Evolutionary conservation across 37 sponge, comb jelly and placozoan species (phyloP).

Genomic region (Halichondria panicea): DNA sequence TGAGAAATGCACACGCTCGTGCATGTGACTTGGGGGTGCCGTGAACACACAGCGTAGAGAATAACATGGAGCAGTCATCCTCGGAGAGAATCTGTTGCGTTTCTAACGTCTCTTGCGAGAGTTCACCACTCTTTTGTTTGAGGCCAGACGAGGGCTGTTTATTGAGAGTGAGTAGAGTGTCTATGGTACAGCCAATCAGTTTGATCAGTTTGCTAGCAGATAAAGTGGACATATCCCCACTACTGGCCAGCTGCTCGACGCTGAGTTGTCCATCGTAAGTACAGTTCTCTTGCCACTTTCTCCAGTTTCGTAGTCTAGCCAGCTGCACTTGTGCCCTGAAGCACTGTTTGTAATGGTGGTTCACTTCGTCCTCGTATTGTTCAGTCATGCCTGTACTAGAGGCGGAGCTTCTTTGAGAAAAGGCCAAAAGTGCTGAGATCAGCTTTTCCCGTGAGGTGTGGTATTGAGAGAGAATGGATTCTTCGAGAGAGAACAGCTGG

Average conservation of each 20-base stretch:
- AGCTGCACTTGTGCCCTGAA: constrained; percentile 40
- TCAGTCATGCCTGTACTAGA: background rate
- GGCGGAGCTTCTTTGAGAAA: background rate
- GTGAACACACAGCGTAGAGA: constrained; percentile 56
- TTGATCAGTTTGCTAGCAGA: constrained; percentile 45
- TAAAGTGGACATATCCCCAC: background rate
- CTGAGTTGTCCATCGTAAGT: background rate
- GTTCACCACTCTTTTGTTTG: background rate
- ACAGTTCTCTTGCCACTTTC: background rate
- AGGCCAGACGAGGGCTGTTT: background rate
- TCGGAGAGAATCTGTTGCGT: constrained; percentile 18
- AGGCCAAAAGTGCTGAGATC: constrained; percentile 14
- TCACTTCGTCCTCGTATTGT: constrained; percentile 24
- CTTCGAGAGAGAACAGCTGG: constrained; percentile 36
- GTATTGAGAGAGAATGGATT: constrained; percentile 43
- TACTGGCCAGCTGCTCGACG: background rate
- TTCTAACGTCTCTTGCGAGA: background rate
- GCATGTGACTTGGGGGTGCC: constrained; percentile 52
- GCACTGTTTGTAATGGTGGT: constrained; percentile 29
- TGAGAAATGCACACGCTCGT: constrained; percentile 55
- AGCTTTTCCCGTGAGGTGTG: constrained; percentile 24
- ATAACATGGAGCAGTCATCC: constrained; percentile 47
- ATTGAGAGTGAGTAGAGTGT: constrained; percentile 37
- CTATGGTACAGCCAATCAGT: constrained; percentile 36
- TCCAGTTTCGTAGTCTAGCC: constrained; percentile 33